A percentile compares a stretch with the other conserved stretches of the same genome.
Evolutionary conservation across 1,140 invertebrate genomes (phyloP).

Genomic region (Oncopodura yosiiana): DNA sequence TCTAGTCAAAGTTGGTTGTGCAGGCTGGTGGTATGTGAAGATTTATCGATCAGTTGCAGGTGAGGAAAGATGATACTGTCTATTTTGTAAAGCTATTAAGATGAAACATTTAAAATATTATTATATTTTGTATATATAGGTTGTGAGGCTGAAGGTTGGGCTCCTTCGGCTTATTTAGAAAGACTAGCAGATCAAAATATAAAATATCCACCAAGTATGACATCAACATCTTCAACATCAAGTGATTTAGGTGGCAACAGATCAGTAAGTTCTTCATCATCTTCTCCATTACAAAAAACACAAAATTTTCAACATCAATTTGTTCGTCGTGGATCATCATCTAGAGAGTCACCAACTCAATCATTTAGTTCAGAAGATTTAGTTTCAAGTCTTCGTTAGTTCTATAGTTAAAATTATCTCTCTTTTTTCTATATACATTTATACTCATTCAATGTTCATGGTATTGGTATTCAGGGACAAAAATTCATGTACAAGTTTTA

Average conservation of each 20-base stretch:
- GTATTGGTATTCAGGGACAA: too few species aligned
- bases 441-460: too few species aligned
- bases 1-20: conserved; percentile 79
- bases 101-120: conserved; percentile 1
- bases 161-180: conserved; percentile 84
- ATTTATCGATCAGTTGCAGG: conserved; percentile 40
- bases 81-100: conserved; percentile 47
- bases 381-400: conserved; percentile 9
- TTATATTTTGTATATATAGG: neutral
- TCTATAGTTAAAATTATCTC: too few species aligned
- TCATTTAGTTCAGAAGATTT: conserved; percentile 12
- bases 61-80: neutral
- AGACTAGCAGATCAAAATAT: conserved; percentile 57
- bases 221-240: conserved; percentile 3
- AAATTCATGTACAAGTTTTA: too few species aligned
- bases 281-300: neutral
- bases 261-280: conserved; percentile 21
- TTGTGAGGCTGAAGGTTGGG: conserved; percentile 69
- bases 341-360: neutral
- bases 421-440: too few species aligned
- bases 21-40: conserved; percentile 92
- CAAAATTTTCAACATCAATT: too few species aligned
- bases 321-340: too few species aligned
- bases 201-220: conserved; percentile 1
- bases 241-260: conserved; percentile 15